These are phyloP conservation scores for Pituophis catenifer DNA, from an alignment of 2,113 vertebrate species.

Conservation along the genomic window DNA sequence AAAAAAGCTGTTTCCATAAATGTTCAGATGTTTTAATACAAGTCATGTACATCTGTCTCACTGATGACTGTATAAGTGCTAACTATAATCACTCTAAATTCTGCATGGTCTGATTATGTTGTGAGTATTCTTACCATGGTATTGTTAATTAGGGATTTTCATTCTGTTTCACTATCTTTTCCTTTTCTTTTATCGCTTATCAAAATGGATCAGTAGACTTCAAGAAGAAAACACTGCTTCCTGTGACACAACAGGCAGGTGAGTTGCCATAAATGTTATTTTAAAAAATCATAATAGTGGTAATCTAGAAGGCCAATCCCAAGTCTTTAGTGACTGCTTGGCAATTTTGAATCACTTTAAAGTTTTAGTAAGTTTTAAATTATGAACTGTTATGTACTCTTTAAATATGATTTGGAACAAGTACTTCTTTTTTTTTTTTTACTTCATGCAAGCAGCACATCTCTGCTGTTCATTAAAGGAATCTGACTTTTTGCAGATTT, in stretches of 20 bases:
- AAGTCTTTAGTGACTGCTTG: neutral
- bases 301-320: neutral
- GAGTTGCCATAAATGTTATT: constrained; percentile 22
- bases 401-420: neutral
- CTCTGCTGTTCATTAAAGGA: neutral
- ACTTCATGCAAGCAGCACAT: neutral
- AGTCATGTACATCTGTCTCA: neutral
- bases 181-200: constrained; percentile 19
- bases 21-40: neutral
- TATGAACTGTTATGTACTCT: neutral
- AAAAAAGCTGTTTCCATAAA: neutral
- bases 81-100: neutral
- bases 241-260: constrained; percentile 70
- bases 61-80: neutral
- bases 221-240: constrained; percentile 71
- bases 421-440: neutral
- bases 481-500: neutral
- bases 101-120: neutral
- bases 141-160: neutral
- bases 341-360: neutral
- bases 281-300: neutral
- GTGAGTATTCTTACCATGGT: neutral
- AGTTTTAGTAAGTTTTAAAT: neutral
- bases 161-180: neutral
- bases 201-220: constrained; percentile 75